Evolutionary conservation across 2,797 vertebrate genomes (phyloP).

Genomic region (Bryconaethiops microstoma): DNA sequence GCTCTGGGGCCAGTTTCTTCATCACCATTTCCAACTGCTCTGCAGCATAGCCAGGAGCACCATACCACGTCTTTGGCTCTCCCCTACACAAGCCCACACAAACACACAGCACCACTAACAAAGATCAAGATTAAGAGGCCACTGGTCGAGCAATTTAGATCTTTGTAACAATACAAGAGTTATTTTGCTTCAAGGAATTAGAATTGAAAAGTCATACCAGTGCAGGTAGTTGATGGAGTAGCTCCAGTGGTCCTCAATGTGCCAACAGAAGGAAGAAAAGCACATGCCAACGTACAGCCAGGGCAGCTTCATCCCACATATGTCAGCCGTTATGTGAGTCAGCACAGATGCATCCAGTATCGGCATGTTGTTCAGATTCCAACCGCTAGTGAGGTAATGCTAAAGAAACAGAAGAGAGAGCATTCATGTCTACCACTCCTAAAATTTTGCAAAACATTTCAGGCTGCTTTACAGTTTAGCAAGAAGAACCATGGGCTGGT

Average conservation of each 20-base stretch:
- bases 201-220: conserved; percentile 77
- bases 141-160: too few relatives aligned
- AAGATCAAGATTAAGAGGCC: background rate
- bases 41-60: conserved; percentile 93
- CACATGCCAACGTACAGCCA: conserved; percentile 99
- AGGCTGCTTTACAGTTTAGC: background rate
- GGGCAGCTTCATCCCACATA: conserved; percentile 98
- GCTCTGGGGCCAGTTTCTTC: conserved; percentile 95
- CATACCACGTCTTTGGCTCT: conserved; percentile 99
- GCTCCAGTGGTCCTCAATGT: conserved; percentile 99
- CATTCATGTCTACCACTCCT: background rate
- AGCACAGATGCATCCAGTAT: conserved; percentile 95
- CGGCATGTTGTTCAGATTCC: conserved; percentile 99
- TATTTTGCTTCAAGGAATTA: background rate
- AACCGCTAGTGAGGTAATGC: conserved; percentile 94
- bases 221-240: conserved; percentile 98
- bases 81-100: conserved; percentile 87
- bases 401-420: conserved; percentile 63
- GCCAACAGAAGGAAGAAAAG: conserved; percentile 99
- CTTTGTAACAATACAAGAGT: too few relatives aligned
- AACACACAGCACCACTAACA: background rate
- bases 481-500: background rate
- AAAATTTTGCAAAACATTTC: background rate
- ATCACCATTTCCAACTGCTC: conserved; percentile 95
- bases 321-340: conserved; percentile 95